phyloP scores from a whole-genome alignment of 1,140 invertebrate genomes.

The Coelopa frigida region DNA sequence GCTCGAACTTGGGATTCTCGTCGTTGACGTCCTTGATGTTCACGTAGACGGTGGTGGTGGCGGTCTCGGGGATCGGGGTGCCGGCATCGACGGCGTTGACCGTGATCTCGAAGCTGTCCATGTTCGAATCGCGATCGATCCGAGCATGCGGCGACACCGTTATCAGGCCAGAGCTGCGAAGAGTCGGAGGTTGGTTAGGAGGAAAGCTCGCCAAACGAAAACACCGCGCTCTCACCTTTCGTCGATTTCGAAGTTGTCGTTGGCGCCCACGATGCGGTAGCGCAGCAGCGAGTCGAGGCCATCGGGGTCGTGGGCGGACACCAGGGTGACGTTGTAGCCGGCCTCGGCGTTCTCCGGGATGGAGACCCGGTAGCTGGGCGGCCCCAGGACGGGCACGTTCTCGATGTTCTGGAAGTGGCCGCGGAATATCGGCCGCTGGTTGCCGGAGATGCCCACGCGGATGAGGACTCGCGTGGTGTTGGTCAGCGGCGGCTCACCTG shows the following conservation, averaged over 20 bases:
- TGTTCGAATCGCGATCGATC: constrained; percentile 61
- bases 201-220: neutral
- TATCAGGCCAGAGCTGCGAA: constrained; percentile 59
- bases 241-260: constrained; percentile 74
- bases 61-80: constrained; percentile 65
- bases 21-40: constrained; percentile 75
- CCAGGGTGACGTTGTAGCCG: constrained; percentile 62
- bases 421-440: constrained; percentile 67
- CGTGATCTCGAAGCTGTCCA: constrained; percentile 60
- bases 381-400: constrained; percentile 49
- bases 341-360: constrained; percentile 62
- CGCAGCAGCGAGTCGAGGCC: constrained; percentile 61
- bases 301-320: constrained; percentile 68
- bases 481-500: constrained; percentile 51
- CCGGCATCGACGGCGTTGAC: constrained; percentile 67
- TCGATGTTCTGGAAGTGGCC: constrained; percentile 57
- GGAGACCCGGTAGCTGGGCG: constrained; percentile 59
- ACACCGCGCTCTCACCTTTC: constrained; percentile 49
- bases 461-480: constrained; percentile 60
- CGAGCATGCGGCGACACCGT: constrained; percentile 65
- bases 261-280: constrained; percentile 68
- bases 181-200: neutral
- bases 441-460: constrained; percentile 67
- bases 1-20: constrained; percentile 68
- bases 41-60: constrained; percentile 65